phyloP scores from a whole-genome alignment of 2,797 vertebrate genomes.

The Oceanodroma leucorhoa region DNA sequence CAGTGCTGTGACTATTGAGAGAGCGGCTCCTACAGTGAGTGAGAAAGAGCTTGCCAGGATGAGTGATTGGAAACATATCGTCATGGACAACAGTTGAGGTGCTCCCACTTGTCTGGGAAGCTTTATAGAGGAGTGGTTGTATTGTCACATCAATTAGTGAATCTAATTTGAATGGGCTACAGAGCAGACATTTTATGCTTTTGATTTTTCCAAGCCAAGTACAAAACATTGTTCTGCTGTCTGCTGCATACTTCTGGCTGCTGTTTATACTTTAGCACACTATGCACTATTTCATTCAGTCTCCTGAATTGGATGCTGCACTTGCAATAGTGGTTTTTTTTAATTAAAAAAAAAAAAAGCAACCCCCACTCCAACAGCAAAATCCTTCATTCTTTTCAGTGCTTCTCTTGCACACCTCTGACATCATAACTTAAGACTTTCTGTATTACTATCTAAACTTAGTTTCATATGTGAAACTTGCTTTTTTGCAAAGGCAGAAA shows the following conservation, averaged over 20 bases:
- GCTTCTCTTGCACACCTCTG: background rate
- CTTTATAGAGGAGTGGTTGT: background rate
- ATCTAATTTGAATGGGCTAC: background rate
- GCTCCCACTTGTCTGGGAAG: background rate
- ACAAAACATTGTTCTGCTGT: background rate
- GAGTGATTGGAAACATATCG: background rate
- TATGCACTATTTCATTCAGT: background rate
- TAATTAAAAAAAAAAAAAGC: background rate
- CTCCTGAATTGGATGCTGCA: slow-evolving; percentile 3
- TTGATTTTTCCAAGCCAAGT: background rate
- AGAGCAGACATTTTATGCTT: background rate
- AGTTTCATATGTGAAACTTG: background rate
- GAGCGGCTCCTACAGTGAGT: background rate
- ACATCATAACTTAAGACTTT: background rate
- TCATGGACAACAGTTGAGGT: background rate
- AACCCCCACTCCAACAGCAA: background rate
- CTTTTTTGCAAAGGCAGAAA: background rate
- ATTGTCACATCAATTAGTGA: background rate
- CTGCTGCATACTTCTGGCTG: background rate
- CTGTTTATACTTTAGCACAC: background rate
- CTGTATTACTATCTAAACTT: background rate
- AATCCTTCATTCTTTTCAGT: background rate
- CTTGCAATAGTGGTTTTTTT: background rate
- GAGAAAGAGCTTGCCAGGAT: background rate
- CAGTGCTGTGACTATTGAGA: background rate